Evolutionary conservation across 2,888 invertebrate species (phyloP).

Genomic region (Nezara viridula): DNA sequence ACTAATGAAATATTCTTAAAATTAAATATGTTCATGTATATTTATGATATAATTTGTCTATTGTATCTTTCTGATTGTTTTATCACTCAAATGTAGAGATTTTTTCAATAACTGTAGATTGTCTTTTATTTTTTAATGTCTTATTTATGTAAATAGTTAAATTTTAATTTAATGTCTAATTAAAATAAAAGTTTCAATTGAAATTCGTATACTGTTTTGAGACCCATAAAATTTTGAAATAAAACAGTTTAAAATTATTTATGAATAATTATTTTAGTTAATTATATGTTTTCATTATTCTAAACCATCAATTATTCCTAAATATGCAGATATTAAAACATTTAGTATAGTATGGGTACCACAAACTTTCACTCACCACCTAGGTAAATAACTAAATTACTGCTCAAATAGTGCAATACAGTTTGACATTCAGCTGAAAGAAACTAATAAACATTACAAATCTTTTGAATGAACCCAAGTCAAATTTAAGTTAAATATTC

Average conservation of each 20-base stretch:
- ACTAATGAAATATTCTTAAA: constrained; percentile 20
- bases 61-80: not conserved
- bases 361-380: no score
- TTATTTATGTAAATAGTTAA: not conserved
- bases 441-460: no score
- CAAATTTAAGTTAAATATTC: no score
- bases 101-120: constrained; percentile 1
- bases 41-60: constrained; percentile 11
- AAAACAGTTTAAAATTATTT: not conserved
- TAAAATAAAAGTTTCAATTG: not conserved
- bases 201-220: not conserved
- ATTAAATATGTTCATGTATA: not conserved
- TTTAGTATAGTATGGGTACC: no score
- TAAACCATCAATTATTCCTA: not conserved
- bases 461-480: no score
- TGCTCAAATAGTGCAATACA: no score
- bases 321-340: not conserved
- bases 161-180: not conserved
- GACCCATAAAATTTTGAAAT: not conserved
- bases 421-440: no score
- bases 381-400: no score
- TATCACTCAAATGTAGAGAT: not conserved
- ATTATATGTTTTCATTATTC: not conserved
- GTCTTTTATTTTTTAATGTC: not conserved
- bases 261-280: not conserved